These are phyloP conservation scores for Meloidogyne floridensis DNA, from an alignment of 1,140 invertebrate genomes.

Conservation along the genomic window DNA sequence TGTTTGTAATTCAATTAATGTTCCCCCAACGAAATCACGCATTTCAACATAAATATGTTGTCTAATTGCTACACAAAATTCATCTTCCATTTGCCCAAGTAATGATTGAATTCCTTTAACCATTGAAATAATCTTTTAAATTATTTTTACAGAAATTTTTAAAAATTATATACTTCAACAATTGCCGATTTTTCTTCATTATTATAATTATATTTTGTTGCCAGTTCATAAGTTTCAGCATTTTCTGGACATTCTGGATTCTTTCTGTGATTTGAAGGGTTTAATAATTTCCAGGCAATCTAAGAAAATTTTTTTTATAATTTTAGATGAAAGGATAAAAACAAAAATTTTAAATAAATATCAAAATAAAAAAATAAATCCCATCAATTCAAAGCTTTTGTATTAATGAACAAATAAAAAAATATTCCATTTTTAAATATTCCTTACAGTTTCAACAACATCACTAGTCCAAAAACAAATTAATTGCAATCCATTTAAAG, in stretches of 20 bases:
- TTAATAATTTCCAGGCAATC: slow-evolving; percentile 84
- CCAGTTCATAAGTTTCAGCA: slow-evolving; percentile 98
- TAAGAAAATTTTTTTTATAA: not conserved
- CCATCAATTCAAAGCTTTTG: too few relatives aligned
- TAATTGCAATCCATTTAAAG: slow-evolving; percentile 85
- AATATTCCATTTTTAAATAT: not conserved
- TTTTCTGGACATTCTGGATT: slow-evolving; percentile 90
- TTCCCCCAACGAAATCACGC: slow-evolving; percentile 93
- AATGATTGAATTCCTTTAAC: slow-evolving; percentile 96
- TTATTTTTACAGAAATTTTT: slow-evolving; percentile 7
- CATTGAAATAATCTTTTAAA: slow-evolving; percentile 81
- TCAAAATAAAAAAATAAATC: too few relatives aligned
- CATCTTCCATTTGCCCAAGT: slow-evolving; percentile 95
- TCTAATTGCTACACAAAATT: slow-evolving; percentile 92
- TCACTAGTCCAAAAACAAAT: slow-evolving; percentile 95
- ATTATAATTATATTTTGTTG: slow-evolving; percentile 95
- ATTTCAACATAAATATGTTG: slow-evolving; percentile 92
- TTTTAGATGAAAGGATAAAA: not conserved
- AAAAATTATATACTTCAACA: slow-evolving; percentile 72
- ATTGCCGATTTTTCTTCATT: slow-evolving; percentile 96
- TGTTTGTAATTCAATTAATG: slow-evolving; percentile 84
- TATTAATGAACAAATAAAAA: not conserved
- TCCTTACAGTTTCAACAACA: slow-evolving; percentile 81
- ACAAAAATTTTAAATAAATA: too few relatives aligned
- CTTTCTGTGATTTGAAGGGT: slow-evolving; percentile 94